Evolutionary conservation across 2,113 vertebrate genomes (phyloP).

Genomic region (Vulpes lagopus): DNA sequence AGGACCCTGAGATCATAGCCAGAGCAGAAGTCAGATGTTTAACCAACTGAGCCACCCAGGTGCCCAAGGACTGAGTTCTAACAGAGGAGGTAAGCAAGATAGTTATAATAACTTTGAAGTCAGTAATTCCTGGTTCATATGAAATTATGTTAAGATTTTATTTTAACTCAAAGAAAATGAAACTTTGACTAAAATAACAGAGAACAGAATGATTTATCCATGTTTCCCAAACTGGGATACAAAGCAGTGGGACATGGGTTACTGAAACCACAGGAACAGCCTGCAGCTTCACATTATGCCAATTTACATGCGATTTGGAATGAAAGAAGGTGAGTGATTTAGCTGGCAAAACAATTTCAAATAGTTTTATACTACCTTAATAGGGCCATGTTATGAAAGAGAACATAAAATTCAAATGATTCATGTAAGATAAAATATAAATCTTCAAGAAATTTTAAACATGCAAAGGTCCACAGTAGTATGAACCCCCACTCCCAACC

Average conservation of each 20-base stretch:
- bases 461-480: neutral
- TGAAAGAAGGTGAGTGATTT: neutral
- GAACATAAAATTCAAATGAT: neutral
- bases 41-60: too few relatives aligned
- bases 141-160: constrained; percentile 40
- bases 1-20: too few relatives aligned
- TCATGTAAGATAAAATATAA: neutral
- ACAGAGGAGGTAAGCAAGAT: neutral
- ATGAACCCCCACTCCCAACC: too few relatives aligned
- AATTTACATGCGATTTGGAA: neutral
- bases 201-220: neutral
- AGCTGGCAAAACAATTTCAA: neutral
- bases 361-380: neutral
- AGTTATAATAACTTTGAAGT: neutral
- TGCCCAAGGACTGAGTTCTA: neutral
- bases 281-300: neutral
- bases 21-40: too few relatives aligned
- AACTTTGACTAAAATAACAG: neutral
- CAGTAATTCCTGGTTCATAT: neutral
- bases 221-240: neutral
- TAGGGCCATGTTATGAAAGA: neutral
- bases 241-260: neutral
- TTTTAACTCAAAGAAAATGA: constrained; percentile 49
- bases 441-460: neutral
- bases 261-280: neutral